A percentile compares a stretch with the other conserved stretches of the same genome.
Evolutionary conservation across 2,888 invertebrate species (phyloP).

Genomic region (Caenorhabditis sp.): DNA sequence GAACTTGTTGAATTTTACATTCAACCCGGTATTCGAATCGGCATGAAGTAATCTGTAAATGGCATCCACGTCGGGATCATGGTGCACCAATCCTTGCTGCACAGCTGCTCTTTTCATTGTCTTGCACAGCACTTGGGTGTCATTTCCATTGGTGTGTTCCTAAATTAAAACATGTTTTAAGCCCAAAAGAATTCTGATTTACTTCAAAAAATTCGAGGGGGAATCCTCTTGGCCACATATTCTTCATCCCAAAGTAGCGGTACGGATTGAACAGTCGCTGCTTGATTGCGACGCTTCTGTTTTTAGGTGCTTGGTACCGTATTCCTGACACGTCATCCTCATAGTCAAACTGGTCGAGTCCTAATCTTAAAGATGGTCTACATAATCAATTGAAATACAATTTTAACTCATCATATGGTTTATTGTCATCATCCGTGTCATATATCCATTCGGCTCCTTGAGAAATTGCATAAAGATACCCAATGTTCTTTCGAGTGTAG

Average conservation of each 20-base stretch:
- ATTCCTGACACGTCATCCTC: conserved; percentile 35
- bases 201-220: conserved; percentile 62
- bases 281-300: conserved; percentile 2
- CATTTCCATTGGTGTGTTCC: conserved; percentile 59
- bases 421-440: conserved; percentile 69
- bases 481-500: conserved; percentile 65
- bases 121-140: conserved; percentile 49
- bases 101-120: conserved; percentile 62
- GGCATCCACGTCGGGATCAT: conserved; percentile 71
- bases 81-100: conserved; percentile 71
- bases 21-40: conserved; percentile 43
- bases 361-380: conserved; percentile 44
- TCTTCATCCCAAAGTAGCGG: conserved; percentile 59
- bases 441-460: conserved; percentile 69
- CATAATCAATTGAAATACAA: not conserved
- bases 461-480: conserved; percentile 67
- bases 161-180: not conserved
- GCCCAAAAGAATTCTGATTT: too few relatives aligned
- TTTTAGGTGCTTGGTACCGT: conserved; percentile 23
- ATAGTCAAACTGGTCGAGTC: conserved; percentile 66
- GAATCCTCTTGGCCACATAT: conserved; percentile 72
- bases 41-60: conserved; percentile 69
- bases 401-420: conserved; percentile 43
- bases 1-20: conserved; percentile 64
- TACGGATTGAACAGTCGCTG: conserved; percentile 68